Evolutionary conservation across 2,888 invertebrate genomes (phyloP).

Genomic region (Eremobia ochroleuca): DNA sequence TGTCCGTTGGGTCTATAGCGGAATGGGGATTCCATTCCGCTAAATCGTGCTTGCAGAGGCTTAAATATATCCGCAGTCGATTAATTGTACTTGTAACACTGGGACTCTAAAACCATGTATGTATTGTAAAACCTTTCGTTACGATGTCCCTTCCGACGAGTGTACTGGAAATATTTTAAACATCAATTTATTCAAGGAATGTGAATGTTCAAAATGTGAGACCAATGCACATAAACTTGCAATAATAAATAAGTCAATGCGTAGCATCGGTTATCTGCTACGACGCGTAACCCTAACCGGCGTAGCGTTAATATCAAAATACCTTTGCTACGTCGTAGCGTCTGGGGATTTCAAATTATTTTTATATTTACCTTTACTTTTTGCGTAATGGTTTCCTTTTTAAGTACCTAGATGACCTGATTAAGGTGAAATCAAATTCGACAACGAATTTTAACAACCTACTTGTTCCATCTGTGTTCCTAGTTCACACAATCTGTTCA

Average conservation of each 20-base stretch:
- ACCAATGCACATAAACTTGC: slow-evolving; percentile 2
- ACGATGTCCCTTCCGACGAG: not conserved
- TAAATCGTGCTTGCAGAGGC: not conserved
- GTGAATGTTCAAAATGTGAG: not conserved
- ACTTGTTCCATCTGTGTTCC: not conserved
- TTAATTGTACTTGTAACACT: not conserved
- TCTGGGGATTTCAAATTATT: not conserved
- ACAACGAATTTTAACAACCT: not conserved
- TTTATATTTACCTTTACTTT: not conserved
- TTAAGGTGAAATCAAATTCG: not conserved
- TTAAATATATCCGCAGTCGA: not conserved
- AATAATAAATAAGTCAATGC: slow-evolving; percentile 6
- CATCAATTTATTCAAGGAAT: not conserved
- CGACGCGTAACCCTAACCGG: slow-evolving; percentile 21
- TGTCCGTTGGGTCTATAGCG: not conserved
- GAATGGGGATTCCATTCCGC: too few relatives aligned
- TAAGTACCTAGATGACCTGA: not conserved
- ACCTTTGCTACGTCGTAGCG: slow-evolving; percentile 33
- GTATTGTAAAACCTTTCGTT: not conserved
- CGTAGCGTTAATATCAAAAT: slow-evolving; percentile 21
- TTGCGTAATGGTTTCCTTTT: not conserved
- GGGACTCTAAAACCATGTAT: not conserved
- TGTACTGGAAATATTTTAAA: not conserved
- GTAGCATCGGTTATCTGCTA: slow-evolving; percentile 22
- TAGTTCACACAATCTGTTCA: not conserved